Conservation (phyloP, 2,888 invertebrate genomes). For the Papilio demoleus region DNA sequence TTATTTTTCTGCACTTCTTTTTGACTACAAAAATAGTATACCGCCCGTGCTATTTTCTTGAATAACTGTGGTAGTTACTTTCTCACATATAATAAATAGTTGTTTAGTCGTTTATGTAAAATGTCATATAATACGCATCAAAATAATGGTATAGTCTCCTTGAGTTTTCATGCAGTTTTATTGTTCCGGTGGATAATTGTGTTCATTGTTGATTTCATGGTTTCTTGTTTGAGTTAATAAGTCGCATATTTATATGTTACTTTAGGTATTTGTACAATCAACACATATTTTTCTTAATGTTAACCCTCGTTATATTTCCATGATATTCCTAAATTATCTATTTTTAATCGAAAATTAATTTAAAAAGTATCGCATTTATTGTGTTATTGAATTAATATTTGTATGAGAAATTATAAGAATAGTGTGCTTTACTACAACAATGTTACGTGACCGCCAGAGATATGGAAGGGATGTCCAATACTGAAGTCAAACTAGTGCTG, state of each 20-base stretch:
- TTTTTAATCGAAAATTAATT: no score
- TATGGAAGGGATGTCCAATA: no score
- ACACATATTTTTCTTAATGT: no score
- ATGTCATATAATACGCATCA: not conserved
- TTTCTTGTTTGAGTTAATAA: constrained; percentile 15
- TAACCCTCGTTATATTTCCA: no score
- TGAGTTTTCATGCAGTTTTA: constrained; percentile 5
- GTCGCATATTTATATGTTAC: not conserved
- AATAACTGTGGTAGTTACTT: not conserved
- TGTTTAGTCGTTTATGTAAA: not conserved
- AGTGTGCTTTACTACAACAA: no score
- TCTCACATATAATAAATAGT: not conserved
- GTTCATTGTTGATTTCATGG: constrained; percentile 13
- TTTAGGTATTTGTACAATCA: not conserved
- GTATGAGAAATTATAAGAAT: no score
- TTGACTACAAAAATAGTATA: not conserved
- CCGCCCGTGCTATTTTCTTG: not conserved
- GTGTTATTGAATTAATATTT: no score
- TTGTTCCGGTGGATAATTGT: constrained; percentile 24
- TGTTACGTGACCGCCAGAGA: no score
- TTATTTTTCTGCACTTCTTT: no score
- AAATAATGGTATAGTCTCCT: constrained; percentile 5
- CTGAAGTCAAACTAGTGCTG: no score
- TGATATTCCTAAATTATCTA: no score
- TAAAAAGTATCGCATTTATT: not conserved